These are phyloP conservation scores for Eidolon dupreanum DNA, from an alignment of 2,797 vertebrate species.

Conservation along the genomic window DNA sequence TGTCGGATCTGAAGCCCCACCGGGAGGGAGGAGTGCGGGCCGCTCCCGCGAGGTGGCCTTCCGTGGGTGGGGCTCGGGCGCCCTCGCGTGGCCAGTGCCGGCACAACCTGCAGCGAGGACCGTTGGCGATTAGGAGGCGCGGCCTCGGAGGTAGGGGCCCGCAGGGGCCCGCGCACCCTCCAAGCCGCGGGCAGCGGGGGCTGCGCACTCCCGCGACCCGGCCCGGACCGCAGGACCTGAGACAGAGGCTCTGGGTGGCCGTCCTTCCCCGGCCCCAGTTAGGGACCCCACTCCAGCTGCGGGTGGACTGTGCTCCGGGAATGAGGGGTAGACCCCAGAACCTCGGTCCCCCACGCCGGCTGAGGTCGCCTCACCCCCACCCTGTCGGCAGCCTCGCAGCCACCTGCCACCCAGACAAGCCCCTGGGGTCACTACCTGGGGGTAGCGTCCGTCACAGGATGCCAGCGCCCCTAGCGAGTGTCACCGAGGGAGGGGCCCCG, in stretches of 20 bases:
- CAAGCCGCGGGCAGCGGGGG: background rate
- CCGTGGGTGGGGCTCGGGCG: background rate
- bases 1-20: fast-evolving
- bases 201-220: background rate
- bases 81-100: conserved; percentile 20
- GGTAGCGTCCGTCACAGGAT: fast-evolving
- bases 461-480: too few species aligned
- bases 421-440: background rate
- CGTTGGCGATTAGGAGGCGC: fast-evolving
- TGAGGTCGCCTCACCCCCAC: too few species aligned
- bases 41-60: fast-evolving
- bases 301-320: too few species aligned
- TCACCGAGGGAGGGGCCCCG: fast-evolving
- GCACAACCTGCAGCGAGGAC: fast-evolving
- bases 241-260: background rate
- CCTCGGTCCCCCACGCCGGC: fast-evolving
- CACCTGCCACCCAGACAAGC: background rate
- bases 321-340: fast-evolving
- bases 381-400: fast-evolving
- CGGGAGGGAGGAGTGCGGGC: fast-evolving
- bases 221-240: fast-evolving
- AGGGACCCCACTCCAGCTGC: background rate
- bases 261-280: too few species aligned
- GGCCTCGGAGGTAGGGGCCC: too few species aligned
- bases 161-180: background rate